Evolutionary conservation across 53 echinoderm and acorn worm genomes (phyloP), one percentile per base, ranked within the genome.

Genomic region (Paracentrotus lividus): DNA sequence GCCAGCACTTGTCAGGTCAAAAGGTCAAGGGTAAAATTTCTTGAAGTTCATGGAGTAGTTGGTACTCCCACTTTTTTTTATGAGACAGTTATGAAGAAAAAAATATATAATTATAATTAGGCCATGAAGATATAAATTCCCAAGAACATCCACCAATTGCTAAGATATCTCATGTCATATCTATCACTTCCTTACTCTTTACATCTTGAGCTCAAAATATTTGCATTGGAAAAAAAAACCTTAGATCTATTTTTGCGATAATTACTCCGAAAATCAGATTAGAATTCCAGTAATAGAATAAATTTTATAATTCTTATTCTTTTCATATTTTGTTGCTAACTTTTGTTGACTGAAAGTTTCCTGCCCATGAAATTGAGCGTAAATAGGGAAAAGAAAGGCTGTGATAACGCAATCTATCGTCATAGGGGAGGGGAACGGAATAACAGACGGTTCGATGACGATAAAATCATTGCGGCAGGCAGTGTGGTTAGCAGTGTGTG

Each of bases 341-440:
- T n/a, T 61, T 61, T 89, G 89, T 64, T 67, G 93, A 93, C 60
- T 86, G 93, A 65, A 45, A 85, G 31, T 89, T 58, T 89, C 88
- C 64, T 89, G 89, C 42, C 60, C 65, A 27, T 89, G 89, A 89
- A 89, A 89, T 89, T 64, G 89, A 61, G 56, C 40, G n/a, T 61
- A 26, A 34, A 38, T 24, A 60, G 89, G 58, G 65, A 1, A 2
- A 43, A 64, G 45, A 23, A 58, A 65, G 40, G 89, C n/a, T 5
- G 44, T 44, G 44, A 89, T 89, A 89, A 89, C 55, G 55, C 43
- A 27, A 89, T 89, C 89, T 5, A 0, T 89, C 89, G 40, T 27
- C 89, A 44, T 40, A 42, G 55, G 89, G 89, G 26, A 33, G 64
- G 64, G 89, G 55, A 58, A 33, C 34, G 61, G 55, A 89, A 89